These are phyloP conservation scores for Brachirus orientalis DNA, from an alignment of 2,113 vertebrate genomes.

Conservation along the genomic window DNA sequence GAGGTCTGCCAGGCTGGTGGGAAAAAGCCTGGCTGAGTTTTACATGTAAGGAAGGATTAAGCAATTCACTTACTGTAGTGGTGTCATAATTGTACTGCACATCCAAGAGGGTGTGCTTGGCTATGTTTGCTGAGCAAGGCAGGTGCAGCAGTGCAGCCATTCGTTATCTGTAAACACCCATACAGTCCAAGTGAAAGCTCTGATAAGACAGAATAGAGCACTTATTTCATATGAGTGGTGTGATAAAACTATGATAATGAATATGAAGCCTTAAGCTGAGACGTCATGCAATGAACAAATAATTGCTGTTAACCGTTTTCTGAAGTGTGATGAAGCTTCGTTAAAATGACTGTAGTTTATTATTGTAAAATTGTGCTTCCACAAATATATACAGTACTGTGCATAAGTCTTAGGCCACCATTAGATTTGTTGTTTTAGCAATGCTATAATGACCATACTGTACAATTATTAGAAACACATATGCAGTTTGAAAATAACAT, in stretches of 20 bases:
- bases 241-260: not conserved
- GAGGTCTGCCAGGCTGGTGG: constrained; percentile 92
- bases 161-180: not conserved
- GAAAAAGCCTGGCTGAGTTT: constrained; percentile 96
- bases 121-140: constrained; percentile 1
- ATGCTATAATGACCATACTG: too few species aligned
- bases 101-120: not conserved
- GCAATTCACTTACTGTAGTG: not conserved
- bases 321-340: too few species aligned
- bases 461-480: too few species aligned
- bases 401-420: too few species aligned
- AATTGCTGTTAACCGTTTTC: too few species aligned
- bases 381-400: too few species aligned
- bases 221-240: too few species aligned
- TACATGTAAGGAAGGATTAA: constrained; percentile 87
- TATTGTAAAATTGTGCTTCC: too few species aligned
- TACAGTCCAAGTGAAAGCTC: not conserved
- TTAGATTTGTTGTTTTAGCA: too few species aligned
- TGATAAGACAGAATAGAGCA: not conserved
- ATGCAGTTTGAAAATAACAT: too few species aligned
- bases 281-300: not conserved
- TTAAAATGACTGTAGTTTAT: too few species aligned
- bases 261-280: not conserved
- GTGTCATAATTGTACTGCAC: too few species aligned
- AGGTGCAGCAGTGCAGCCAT: not conserved